These are phyloP conservation scores for Raja brachyura DNA, from an alignment of 2,113 vertebrate genomes.

Conservation along the genomic window DNA sequence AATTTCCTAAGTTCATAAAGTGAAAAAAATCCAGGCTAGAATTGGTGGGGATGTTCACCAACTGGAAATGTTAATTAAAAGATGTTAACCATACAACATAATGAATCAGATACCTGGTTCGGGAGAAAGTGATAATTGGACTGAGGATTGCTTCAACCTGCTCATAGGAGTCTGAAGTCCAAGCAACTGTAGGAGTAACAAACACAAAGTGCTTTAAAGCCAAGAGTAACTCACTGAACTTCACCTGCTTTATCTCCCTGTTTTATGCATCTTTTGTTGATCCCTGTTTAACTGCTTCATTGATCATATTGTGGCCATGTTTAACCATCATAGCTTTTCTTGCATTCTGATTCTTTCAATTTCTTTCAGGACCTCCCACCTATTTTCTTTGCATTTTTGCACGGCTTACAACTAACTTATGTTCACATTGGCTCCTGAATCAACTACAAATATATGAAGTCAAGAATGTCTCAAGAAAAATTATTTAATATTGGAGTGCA, in stretches of 20 bases:
- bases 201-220: not conserved
- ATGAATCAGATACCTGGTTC: not conserved
- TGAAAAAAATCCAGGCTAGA: not conserved
- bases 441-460: too few relatives aligned
- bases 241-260: not conserved
- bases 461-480: too few relatives aligned
- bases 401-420: not conserved
- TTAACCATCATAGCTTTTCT: not conserved
- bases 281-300: not conserved
- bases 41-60: not conserved
- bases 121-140: not conserved
- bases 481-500: too few relatives aligned
- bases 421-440: too few relatives aligned
- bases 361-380: not conserved
- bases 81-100: not conserved
- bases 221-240: not conserved
- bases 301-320: too few relatives aligned
- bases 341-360: not conserved
- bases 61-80: not conserved
- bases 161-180: too few relatives aligned
- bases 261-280: not conserved
- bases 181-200: not conserved
- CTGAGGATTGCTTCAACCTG: not conserved
- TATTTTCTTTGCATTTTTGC: not conserved
- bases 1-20: not conserved